Evolutionary conservation across 1,140 invertebrate genomes (phyloP), one percentile per base, ranked within the genome.

Genomic region (Littorina saxatilis): DNA sequence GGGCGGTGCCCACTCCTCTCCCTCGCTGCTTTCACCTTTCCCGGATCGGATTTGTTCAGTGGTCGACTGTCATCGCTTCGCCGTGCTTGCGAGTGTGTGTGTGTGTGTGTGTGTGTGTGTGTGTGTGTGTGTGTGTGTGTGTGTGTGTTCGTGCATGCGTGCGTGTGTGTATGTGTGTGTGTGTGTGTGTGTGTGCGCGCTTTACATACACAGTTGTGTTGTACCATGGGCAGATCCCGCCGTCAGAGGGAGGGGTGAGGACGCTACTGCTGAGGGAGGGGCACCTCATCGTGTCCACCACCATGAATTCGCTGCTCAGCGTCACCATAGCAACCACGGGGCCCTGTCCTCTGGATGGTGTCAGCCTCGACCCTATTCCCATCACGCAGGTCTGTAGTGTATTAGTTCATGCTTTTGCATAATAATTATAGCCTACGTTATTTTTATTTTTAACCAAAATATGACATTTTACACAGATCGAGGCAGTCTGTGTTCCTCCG

Each of bases 231-330:
- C 79, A 91, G 90, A 81, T 91, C 23, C 86, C 89, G 0, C 80
- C 82, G 47, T 83, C 83, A 23, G 90, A 91, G 75, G 90, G 90
- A 3, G 90, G 90, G 3, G 83, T 88, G 11, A 76, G 90, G 2
- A 87, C 86, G 80, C 27, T 91, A 15, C 73, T 83, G n/a, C 20
- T 86, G 13, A 76, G 83, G 39, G 79, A 83, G 20, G 85, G 87
- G 23, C n/a, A 63, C 0, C 82, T 91, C 35, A 39, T 91, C 11
- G 70, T 90, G 35, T 88, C 88, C 27, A 91, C 90, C 0, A 91
- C 90, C 32, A 89, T 89, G 84, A 91, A 91, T 72, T 88, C 89
- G 0, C 82, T 91, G 39, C 61, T 91, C 27, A 82, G 81, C 15
- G 61, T 84, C 2, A 76, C 66, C 13, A 52, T 89, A 4, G 55